Evolutionary conservation across 2,888 invertebrate genomes (phyloP), one percentile per base, ranked within the genome.

Genomic region (Plebejus anna): DNA sequence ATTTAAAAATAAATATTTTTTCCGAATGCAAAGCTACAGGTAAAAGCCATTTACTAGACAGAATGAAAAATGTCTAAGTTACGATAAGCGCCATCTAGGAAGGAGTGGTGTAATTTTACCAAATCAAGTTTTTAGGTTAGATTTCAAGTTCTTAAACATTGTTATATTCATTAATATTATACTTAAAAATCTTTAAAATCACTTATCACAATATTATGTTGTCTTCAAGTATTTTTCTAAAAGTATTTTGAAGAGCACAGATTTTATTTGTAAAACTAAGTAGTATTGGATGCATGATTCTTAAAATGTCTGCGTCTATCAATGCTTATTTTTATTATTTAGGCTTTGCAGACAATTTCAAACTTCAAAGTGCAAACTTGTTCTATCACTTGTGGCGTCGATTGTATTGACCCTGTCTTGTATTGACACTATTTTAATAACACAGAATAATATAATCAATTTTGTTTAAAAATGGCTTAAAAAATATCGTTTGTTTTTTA

Each of bases 261-360:
- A 42, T 71, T 71, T n/a, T 71, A 47, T 47, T 47, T 55, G 51
- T 32, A 47, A 72, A 73, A 73, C 55, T 73, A 11, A 55, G 73
- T 73, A 73, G 55, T 32, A 51, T 80, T 80, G 76, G 80, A 79
- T 83, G 84, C 83, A 83, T 83, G 83, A 75, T 75, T 77, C 78
- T 61, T 75, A 72, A 75, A 78, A 75, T 82, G 82, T 87, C 84
- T 84, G 81, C 81, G 80, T 83, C 80, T 80, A 80, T 80, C 82
- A 83, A 82, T 82, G 92, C 91, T 92, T 92, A 84, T 91, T 92
- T 86, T 90, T 89, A 89, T 91, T 86, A 89, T 92, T 92, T 90
- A 90, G 90, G 91, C 92, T 92, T 92, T 83, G 92, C 92, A 89
- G 85, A 85, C 80, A 55, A 76, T 75, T 76, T 70, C 73, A 66